Conservation (phyloP, 1,140 invertebrate genomes). For the Drosophila pruinosa region DNA sequence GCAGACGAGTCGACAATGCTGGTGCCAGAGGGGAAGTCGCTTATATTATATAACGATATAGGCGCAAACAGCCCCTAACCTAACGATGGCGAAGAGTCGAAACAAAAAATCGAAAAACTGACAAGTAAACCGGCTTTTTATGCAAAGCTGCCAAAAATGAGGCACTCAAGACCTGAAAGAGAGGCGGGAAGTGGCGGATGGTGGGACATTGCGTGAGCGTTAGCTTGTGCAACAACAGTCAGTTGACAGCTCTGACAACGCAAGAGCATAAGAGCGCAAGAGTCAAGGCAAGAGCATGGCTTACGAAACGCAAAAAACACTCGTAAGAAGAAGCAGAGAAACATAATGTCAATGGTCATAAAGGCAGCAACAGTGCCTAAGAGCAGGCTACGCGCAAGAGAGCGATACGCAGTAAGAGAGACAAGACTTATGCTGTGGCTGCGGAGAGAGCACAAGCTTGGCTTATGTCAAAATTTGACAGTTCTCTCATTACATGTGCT, state of each 20-base stretch:
- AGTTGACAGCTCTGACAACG: background rate
- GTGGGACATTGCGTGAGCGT: constrained; percentile 64
- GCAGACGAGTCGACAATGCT: too few species aligned
- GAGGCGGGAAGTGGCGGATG: background rate
- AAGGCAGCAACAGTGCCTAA: constrained; percentile 58
- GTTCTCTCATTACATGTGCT: constrained; percentile 28
- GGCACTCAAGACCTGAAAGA: constrained; percentile 23
- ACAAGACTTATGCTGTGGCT: constrained; percentile 6
- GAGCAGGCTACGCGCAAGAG: constrained; percentile 21
- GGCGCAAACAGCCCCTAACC: constrained; percentile 72
- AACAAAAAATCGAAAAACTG: constrained; percentile 32
- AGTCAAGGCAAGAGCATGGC: constrained; percentile 20
- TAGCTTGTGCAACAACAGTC: constrained; percentile 63
- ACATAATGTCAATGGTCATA: too few species aligned
- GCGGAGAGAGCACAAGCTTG: constrained; percentile 34
- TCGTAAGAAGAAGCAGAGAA: background rate
- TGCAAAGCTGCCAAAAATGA: constrained; percentile 72
- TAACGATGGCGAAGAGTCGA: constrained; percentile 35
- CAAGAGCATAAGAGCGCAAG: constrained; percentile 11
- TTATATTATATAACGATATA: constrained; percentile 64
- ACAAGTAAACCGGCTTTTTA: constrained; percentile 73
- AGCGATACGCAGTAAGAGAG: background rate
- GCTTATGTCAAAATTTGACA: constrained; percentile 62
- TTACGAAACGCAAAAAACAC: constrained; percentile 10
- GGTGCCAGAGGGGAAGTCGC: constrained; percentile 5